phyloP scores from a whole-genome alignment of 2,113 vertebrate species.

The Falco punctatus region DNA sequence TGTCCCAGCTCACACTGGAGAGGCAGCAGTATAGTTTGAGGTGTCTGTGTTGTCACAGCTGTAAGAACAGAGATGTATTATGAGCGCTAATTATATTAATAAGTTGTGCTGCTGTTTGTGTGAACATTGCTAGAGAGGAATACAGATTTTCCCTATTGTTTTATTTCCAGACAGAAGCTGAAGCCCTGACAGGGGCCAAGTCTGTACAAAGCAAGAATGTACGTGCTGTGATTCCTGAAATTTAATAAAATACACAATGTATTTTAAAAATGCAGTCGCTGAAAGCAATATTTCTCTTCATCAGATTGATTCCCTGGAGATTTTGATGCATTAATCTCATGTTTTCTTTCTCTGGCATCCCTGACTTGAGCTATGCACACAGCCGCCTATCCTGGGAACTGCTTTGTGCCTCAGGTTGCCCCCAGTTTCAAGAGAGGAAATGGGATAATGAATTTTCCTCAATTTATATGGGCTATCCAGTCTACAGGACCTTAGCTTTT shows the following conservation, averaged over 20 bases:
- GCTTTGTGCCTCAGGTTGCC: not conserved
- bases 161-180: not conserved
- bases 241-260: not conserved
- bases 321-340: not conserved
- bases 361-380: not conserved
- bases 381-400: not conserved
- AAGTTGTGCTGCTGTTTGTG: slow-evolving; percentile 25
- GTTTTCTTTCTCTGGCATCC: not conserved
- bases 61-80: slow-evolving; percentile 28
- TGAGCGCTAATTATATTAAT: slow-evolving; percentile 42
- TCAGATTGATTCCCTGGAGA: not conserved
- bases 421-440: not conserved
- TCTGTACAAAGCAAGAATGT: not conserved
- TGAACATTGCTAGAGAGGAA: slow-evolving; percentile 8
- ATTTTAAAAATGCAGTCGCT: not conserved
- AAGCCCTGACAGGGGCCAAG: not conserved
- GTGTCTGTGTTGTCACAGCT: slow-evolving; percentile 19
- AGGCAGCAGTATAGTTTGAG: not conserved
- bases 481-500: not conserved
- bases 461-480: not conserved
- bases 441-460: not conserved
- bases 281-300: not conserved
- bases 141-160: slow-evolving; percentile 42
- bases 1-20: not conserved
- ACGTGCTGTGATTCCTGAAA: not conserved